Evolutionary conservation across 2,113 vertebrate genomes (phyloP).

Genomic region (Oreochromis tanganicae): DNA sequence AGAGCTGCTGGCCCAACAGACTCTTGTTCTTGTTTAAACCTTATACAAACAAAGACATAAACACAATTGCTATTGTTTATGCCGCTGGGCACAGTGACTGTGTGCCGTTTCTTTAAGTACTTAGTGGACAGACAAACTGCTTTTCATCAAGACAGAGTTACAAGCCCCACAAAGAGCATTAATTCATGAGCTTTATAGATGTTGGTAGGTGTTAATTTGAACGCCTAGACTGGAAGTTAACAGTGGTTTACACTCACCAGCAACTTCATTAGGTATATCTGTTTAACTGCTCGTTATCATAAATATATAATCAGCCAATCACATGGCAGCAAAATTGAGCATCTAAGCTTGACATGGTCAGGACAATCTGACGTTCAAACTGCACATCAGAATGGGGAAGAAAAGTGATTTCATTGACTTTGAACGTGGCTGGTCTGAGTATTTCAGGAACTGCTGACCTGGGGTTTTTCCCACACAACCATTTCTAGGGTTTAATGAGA

Average conservation of each 20-base stretch:
- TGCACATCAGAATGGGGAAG: neutral
- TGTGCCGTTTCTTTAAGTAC: neutral
- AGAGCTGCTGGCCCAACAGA: neutral
- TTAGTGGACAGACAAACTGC: neutral
- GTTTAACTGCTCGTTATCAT: neutral
- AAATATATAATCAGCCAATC: neutral
- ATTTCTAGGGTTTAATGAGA: neutral
- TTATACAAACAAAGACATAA: neutral
- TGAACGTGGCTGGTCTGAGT: neutral
- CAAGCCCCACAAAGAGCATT: neutral
- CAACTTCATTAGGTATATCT: neutral
- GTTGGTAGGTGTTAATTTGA: neutral
- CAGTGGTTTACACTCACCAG: neutral
- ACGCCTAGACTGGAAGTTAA: neutral
- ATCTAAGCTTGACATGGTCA: accelerated
- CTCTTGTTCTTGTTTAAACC: neutral
- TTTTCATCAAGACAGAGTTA: neutral
- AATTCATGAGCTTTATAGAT: neutral
- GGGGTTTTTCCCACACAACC: neutral
- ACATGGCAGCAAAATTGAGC: neutral
- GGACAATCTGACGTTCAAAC: accelerated
- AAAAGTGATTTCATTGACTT: neutral
- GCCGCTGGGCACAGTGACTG: neutral
- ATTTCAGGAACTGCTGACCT: no score
- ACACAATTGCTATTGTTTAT: neutral